A percentile compares a stretch with the other conserved stretches of the same genome.
These are phyloP conservation scores for Oreocharis arfaki DNA, from an alignment of 2,113 vertebrate genomes.

Conservation along the genomic window DNA sequence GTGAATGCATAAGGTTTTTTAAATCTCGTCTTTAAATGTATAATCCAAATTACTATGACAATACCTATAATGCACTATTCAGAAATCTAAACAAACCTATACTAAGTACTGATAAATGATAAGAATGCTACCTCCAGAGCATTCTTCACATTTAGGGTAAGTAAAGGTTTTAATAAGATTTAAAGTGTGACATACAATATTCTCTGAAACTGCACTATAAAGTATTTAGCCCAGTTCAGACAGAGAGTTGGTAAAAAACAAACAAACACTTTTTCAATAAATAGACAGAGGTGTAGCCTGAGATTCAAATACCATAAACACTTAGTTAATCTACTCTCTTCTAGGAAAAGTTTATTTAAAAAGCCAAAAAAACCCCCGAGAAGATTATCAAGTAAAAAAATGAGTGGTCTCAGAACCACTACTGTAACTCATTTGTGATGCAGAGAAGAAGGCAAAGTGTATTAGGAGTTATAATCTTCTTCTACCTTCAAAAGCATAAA, in stretches of 20 bases:
- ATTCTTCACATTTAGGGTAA: background rate
- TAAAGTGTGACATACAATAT: background rate
- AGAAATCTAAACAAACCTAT: background rate
- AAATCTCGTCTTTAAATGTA: background rate
- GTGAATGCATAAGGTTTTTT: background rate
- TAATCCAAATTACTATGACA: background rate
- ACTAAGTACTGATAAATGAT: background rate
- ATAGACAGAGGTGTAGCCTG: background rate
- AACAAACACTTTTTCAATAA: background rate
- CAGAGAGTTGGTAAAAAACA: background rate
- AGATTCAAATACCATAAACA: background rate
- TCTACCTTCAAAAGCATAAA: background rate
- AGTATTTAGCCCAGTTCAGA: background rate
- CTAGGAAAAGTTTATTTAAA: background rate
- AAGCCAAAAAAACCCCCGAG: background rate
- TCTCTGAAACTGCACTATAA: background rate
- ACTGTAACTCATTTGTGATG: background rate
- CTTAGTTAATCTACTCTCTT: background rate
- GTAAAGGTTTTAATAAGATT: background rate
- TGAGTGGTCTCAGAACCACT: background rate
- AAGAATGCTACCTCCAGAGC: background rate
- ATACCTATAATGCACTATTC: background rate
- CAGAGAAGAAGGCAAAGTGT: background rate
- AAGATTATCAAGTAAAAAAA: background rate
- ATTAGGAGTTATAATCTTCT: background rate